Base-by-base conservation (phyloP, 2,797 vertebrate species). In the Nyctalus aviator region DNA sequence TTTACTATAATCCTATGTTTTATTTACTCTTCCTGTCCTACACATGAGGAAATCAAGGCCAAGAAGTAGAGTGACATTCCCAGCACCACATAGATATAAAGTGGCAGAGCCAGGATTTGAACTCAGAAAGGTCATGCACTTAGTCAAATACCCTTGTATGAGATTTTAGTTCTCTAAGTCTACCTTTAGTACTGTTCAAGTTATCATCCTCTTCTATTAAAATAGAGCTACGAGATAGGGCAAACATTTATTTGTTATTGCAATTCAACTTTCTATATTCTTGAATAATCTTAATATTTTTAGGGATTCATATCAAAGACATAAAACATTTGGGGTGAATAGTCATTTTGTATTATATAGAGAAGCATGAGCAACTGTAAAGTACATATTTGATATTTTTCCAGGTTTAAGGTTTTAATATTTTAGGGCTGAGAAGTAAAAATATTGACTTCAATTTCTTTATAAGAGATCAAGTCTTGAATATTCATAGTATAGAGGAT, bases 401-500 rank as follows among this genome's bases (percentile, higher is more conserved):
- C 32, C 12, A 84, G n/a, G 44, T 84, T 90, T 94, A 78, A 83
- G 20, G 1, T 86, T 93, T 91, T 90, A 88, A 64, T 88, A 90
- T 71, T 79, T 94, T 88, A 90, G 91, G 79, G 2, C 76, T 91
- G 15, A 32, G 17, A 85, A 35, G 10, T 66, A 79, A 71, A 82
- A 92, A 68, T 76, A 84, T 69, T 75, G 78, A 71, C 18, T 73
- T 90, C 59, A 84, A 62, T 88, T 92, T 89, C 3, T 84, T 91
- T 92, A 46, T 92, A 77, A 57, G 37, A 79, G 8, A 94, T 71
- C 50, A 93, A 69, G 30, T 41, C 15, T 91, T 96, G 8, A 23
- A 41, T 91, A 81, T 78, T 96, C 79, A 86, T 25, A 81, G 30
- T 64, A 84, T 35, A 76, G 50, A 93, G 72, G 93, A 87, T 64